phyloP scores from a whole-genome alignment of 2,797 vertebrate genomes.

The Mus minutoides region DNA sequence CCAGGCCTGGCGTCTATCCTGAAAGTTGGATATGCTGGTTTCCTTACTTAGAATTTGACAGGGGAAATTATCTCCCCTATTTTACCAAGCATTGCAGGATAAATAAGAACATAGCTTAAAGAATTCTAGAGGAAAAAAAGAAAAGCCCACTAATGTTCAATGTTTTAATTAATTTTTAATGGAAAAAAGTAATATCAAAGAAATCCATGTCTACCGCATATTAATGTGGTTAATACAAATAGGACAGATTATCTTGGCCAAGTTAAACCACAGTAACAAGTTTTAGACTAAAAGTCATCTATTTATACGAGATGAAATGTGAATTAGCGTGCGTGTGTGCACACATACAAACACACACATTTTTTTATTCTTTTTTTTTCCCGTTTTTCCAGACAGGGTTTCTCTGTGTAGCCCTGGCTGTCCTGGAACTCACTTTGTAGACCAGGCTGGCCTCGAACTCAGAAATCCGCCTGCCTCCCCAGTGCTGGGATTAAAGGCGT shows the following conservation, averaged over 20 bases:
- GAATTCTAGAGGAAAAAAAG: not conserved
- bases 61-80: not conserved
- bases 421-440: too few species aligned
- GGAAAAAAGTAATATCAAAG: conserved; percentile 40
- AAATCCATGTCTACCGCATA: conserved; percentile 20
- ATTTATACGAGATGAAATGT: conserved; percentile 37
- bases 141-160: conserved; percentile 31
- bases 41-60: not conserved
- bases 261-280: conserved; percentile 11
- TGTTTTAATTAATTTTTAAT: conserved; percentile 60
- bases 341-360: not conserved
- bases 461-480: too few species aligned
- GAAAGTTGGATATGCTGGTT: not conserved
- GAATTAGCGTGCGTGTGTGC: not conserved
- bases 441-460: too few species aligned
- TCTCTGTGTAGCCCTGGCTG: too few species aligned
- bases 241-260: conserved; percentile 20
- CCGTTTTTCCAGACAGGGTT: too few species aligned
- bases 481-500: too few species aligned
- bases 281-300: conserved; percentile 40
- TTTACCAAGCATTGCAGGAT: not conserved
- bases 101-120: conserved; percentile 27
- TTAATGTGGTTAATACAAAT: conserved; percentile 14
- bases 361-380: too few species aligned
- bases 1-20: not conserved